Conservation (phyloP, 2,888 invertebrate genomes). For the Mesoligia furuncula region DNA sequence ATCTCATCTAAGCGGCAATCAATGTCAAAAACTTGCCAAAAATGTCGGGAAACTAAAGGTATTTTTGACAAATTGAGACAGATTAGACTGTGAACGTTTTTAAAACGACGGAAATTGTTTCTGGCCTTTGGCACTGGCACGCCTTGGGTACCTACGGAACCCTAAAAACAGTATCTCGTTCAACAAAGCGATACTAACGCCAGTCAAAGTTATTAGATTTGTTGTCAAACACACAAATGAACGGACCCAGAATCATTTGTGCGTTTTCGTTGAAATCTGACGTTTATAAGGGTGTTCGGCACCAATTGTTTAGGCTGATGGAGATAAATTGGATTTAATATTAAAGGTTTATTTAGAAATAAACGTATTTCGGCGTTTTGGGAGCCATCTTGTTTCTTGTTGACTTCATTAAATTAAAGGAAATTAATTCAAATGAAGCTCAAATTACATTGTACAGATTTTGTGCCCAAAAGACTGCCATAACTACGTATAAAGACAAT, state of each 20-base stretch:
- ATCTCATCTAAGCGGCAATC: background rate
- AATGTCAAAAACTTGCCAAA: background rate
- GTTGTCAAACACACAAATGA: constrained; percentile 34
- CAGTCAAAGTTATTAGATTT: constrained; percentile 46
- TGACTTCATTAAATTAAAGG: background rate
- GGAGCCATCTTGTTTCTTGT: background rate
- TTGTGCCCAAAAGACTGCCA: background rate
- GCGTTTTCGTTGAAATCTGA: constrained; percentile 20
- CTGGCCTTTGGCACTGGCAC: background rate
- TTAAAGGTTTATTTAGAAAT: background rate
- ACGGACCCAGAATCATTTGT: constrained; percentile 22
- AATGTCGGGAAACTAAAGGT: too few relatives aligned
- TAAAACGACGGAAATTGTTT: background rate
- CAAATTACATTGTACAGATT: background rate
- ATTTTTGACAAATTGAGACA: too few relatives aligned
- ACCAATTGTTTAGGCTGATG: constrained; percentile 21
- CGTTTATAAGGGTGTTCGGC: constrained; percentile 19
- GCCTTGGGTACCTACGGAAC: constrained; percentile 1
- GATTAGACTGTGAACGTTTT: too few relatives aligned
- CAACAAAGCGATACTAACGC: constrained; percentile 30
- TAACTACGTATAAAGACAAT: background rate
- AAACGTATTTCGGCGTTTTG: background rate
- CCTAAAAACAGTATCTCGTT: constrained; percentile 25
- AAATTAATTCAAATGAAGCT: background rate
- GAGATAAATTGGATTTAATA: constrained; percentile 37